Percentiles rank a stretch among this genome's conserved stretches.
Evolutionary conservation across 2,113 vertebrate species (phyloP).

Genomic region (Xiphophorus maculatus): DNA sequence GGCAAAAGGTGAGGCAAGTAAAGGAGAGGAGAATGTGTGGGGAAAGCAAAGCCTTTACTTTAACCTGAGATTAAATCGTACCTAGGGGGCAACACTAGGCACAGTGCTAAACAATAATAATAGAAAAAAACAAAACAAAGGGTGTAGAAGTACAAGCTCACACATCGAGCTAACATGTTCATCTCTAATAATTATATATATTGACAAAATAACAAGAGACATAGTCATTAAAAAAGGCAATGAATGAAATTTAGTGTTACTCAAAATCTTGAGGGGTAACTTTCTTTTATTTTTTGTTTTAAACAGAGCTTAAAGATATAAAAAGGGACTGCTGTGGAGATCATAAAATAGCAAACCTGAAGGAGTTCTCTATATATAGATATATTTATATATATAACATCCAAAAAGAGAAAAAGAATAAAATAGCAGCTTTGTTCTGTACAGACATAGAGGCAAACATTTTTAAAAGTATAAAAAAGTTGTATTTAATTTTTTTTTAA

Average conservation of each 20-base stretch:
- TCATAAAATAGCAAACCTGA: constrained; percentile 90
- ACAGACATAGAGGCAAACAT: constrained; percentile 98
- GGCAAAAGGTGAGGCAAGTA: constrained; percentile 30
- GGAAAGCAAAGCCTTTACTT: constrained; percentile 80
- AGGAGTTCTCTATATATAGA: constrained; percentile 78
- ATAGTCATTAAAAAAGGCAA: constrained; percentile 84
- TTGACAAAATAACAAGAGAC: constrained; percentile 68
- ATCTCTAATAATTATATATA: constrained; percentile 74
- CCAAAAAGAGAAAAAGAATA: constrained; percentile 93
- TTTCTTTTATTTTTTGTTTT: constrained; percentile 53
- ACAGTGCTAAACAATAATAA: constrained; percentile 74
- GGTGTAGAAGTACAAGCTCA: constrained; percentile 75
- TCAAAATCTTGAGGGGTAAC: constrained; percentile 78
- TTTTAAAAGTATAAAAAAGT: constrained; percentile 94
- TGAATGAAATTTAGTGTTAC: constrained; percentile 87
- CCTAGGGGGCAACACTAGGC: constrained; percentile 68
- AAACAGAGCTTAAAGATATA: constrained; percentile 87
- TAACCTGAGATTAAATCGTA: constrained; percentile 91
- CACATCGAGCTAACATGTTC: constrained; percentile 75
- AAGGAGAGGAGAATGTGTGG: constrained; percentile 66
- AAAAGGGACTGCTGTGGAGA: constrained; percentile 85
- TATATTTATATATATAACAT: constrained; percentile 24
- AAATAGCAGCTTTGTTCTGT: constrained; percentile 99
- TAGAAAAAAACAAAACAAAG: constrained; percentile 56
- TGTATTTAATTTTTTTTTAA: constrained; percentile 87